Evolutionary conservation across 2,888 invertebrate species (phyloP).

Genomic region (Hecatera dysodea): DNA sequence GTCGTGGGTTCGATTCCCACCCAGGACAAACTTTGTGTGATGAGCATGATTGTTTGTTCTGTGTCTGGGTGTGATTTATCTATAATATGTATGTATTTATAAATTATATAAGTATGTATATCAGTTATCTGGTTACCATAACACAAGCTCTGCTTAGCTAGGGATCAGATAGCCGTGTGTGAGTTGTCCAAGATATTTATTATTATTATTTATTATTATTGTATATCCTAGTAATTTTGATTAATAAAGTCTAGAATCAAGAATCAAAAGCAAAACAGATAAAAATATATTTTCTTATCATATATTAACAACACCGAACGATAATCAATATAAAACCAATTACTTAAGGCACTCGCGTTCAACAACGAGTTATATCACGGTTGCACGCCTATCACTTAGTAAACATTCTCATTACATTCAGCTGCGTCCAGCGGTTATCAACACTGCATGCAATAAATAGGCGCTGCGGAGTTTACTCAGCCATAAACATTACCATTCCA

Average conservation of each 20-base stretch:
- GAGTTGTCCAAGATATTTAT: no score
- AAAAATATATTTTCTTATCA: not conserved
- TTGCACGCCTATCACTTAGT: constrained; percentile 60
- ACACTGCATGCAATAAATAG: constrained; percentile 60
- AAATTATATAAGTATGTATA: no score
- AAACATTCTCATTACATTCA: constrained; percentile 63
- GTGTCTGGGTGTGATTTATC: no score
- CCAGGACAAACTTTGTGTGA: no score
- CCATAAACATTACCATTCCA: constrained; percentile 39
- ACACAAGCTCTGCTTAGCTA: no score
- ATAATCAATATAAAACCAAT: constrained; percentile 18
- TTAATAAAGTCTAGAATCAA: no score
- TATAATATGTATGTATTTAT: no score
- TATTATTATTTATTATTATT: no score
- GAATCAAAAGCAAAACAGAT: not conserved
- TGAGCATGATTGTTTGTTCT: no score
- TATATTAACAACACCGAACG: not conserved
- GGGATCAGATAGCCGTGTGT: no score
- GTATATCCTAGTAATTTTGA: not conserved
- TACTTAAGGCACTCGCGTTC: constrained; percentile 28
- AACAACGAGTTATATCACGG: constrained; percentile 57
- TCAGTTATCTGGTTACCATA: no score
- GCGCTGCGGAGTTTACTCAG: constrained; percentile 45
- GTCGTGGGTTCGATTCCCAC: no score
- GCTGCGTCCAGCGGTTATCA: constrained; percentile 60